Evolutionary conservation across 2,888 invertebrate genomes (phyloP).

Genomic region (Doris montereyensis): DNA sequence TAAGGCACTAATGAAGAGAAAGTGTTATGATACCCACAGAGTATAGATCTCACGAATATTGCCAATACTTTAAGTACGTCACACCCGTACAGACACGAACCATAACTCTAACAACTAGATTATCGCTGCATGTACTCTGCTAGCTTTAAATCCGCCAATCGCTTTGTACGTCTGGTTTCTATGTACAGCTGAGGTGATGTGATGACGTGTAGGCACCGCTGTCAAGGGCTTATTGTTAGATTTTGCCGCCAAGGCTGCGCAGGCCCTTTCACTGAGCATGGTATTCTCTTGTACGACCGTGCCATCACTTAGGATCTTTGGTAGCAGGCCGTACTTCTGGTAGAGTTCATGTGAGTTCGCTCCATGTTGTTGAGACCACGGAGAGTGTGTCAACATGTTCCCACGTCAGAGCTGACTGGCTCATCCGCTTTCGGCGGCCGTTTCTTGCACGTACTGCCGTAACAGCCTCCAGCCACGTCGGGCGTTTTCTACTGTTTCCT

Average conservation of each 20-base stretch:
- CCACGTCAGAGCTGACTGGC: slow-evolving; percentile 55
- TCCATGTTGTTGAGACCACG: slow-evolving; percentile 55
- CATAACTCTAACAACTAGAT: too few species aligned
- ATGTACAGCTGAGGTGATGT: too few species aligned
- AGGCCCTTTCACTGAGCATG: slow-evolving; percentile 56
- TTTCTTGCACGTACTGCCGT: slow-evolving; percentile 57
- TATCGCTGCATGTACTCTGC: too few species aligned
- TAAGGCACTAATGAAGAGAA: too few species aligned
- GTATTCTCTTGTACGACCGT: slow-evolving; percentile 54
- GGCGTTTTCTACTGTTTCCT: slow-evolving; percentile 43
- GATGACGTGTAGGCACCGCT: too few species aligned
- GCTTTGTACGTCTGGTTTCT: too few species aligned
- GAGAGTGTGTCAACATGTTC: slow-evolving; percentile 57
- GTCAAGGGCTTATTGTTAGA: too few species aligned
- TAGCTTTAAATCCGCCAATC: too few species aligned
- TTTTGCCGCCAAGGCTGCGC: background rate
- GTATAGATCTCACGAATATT: too few species aligned
- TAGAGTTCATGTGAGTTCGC: slow-evolving; percentile 56
- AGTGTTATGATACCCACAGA: too few species aligned
- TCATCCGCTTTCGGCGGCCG: slow-evolving; percentile 51
- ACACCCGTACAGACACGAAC: too few species aligned
- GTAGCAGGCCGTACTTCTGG: slow-evolving; percentile 60
- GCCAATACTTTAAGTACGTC: too few species aligned
- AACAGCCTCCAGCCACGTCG: slow-evolving; percentile 57
- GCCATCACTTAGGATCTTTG: slow-evolving; percentile 53